Conservation (phyloP, 1,140 invertebrate genomes). For the Zaprionus ornatus region DNA sequence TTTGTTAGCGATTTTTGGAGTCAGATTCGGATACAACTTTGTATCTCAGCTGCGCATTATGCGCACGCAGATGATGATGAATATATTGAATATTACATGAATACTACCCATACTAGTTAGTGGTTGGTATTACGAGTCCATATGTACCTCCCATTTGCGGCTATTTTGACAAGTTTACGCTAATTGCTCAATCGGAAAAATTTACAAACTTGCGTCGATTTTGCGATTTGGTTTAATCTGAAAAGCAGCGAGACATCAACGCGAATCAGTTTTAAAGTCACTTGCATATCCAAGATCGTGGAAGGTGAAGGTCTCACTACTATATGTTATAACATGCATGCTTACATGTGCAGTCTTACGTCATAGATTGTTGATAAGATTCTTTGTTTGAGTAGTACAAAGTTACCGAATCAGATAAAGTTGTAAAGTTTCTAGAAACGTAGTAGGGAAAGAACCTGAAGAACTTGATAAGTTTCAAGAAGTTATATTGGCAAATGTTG, state of each 20-base stretch:
- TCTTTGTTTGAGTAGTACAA: background rate
- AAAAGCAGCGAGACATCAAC: background rate
- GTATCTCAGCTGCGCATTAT: constrained; percentile 6
- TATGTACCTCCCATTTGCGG: background rate
- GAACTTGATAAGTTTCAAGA: background rate
- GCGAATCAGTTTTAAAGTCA: constrained; percentile 8
- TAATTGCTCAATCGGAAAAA: constrained; percentile 16
- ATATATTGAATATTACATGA: constrained; percentile 3
- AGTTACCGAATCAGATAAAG: background rate
- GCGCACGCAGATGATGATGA: background rate
- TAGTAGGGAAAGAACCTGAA: too few relatives aligned
- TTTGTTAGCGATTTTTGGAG: constrained; percentile 16
- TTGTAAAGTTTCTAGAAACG: background rate
- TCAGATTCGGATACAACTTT: constrained; percentile 15
- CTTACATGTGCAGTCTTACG: background rate
- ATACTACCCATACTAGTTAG: background rate
- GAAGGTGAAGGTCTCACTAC: background rate
- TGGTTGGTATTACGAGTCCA: constrained; percentile 10
- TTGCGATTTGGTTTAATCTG: constrained; percentile 13
- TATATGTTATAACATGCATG: background rate
- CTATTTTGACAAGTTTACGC: constrained; percentile 24
- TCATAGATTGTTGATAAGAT: background rate
- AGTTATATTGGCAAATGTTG: background rate
- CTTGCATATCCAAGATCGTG: background rate
- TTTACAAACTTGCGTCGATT: background rate